A percentile compares a stretch with the other conserved stretches of the same genome.
Conservation (phyloP, 2,113 vertebrate genomes). For the Holacanthus passer region DNA sequence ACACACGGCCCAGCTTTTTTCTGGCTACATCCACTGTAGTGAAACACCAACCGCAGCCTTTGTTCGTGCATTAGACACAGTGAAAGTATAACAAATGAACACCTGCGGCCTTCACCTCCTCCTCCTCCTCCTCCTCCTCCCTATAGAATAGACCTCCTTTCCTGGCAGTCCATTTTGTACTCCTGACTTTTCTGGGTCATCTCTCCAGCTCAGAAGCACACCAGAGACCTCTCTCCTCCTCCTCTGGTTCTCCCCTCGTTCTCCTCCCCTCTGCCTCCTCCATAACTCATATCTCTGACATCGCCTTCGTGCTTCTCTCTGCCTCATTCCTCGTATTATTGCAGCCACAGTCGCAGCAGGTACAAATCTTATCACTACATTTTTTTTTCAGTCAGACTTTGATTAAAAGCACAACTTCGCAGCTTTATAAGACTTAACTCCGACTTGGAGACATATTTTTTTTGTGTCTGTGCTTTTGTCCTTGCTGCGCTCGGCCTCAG, state of each 20-base stretch:
- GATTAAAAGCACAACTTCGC: neutral
- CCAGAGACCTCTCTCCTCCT: constrained; percentile 36
- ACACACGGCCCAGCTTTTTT: neutral
- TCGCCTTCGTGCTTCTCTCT: constrained; percentile 6
- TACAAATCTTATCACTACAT: neutral
- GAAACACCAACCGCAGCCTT: constrained; percentile 1
- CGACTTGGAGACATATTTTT: neutral
- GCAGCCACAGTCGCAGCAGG: neutral
- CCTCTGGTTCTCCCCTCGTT: constrained; percentile 8
- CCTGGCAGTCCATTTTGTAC: constrained; percentile 64
- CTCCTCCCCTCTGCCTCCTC: too few species aligned
- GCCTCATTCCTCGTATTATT: neutral
- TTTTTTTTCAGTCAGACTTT: constrained; percentile 2
- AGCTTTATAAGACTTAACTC: neutral
- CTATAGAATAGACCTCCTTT: constrained; percentile 74
- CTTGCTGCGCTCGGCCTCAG: neutral
- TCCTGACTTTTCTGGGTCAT: constrained; percentile 78
- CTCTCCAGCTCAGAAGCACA: constrained; percentile 56
- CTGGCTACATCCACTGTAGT: neutral
- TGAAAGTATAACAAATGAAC: constrained; percentile 52
- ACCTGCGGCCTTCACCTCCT: constrained; percentile 51
- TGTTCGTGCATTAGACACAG: constrained; percentile 4
- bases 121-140: constrained; percentile 35
- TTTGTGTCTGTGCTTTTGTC: neutral
- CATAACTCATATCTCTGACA: constrained; percentile 25